Conservation (phyloP, 2,888 invertebrate species). For the Xestoiulus laeticollis region DNA sequence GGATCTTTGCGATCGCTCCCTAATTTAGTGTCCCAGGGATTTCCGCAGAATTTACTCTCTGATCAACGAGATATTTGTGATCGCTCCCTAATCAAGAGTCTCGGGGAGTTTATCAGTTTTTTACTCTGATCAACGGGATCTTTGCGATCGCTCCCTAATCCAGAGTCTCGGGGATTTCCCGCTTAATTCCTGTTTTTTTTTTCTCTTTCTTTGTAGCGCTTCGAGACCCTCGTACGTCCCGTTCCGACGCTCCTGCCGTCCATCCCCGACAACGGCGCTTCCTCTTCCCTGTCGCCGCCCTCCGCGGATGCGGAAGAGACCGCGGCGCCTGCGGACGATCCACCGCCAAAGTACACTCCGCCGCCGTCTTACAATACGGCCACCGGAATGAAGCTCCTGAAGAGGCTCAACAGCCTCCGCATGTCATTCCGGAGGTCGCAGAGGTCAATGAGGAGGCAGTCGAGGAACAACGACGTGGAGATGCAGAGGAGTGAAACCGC, state of each 20-base stretch:
- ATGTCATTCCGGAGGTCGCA: constrained; percentile 51
- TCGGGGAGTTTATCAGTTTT: too few relatives aligned
- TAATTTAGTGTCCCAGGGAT: too few relatives aligned
- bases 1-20: too few relatives aligned
- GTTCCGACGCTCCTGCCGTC: neutral
- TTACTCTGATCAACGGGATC: too few relatives aligned
- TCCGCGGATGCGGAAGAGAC: neutral
- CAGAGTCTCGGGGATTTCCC: too few relatives aligned
- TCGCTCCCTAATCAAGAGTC: too few relatives aligned
- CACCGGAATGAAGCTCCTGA: constrained; percentile 71
- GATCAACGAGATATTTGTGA: too few relatives aligned
- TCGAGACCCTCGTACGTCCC: constrained; percentile 27
- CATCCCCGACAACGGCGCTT: neutral
- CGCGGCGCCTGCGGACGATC: constrained; percentile 67
- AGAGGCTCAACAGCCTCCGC: constrained; percentile 56
- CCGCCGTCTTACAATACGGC: constrained; percentile 93
- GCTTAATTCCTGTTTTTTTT: neutral
- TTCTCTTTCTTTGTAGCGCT: constrained; percentile 36
- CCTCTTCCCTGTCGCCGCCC: neutral
- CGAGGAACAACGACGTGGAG: constrained; percentile 48
- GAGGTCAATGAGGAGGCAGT: neutral
- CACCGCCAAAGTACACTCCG: constrained; percentile 92
- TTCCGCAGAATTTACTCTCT: too few relatives aligned
- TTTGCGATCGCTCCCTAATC: too few relatives aligned
- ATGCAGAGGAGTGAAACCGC: neutral